Evolutionary conservation across 2,113 vertebrate species (phyloP).

Genomic region (Hyaena hyaena): DNA sequence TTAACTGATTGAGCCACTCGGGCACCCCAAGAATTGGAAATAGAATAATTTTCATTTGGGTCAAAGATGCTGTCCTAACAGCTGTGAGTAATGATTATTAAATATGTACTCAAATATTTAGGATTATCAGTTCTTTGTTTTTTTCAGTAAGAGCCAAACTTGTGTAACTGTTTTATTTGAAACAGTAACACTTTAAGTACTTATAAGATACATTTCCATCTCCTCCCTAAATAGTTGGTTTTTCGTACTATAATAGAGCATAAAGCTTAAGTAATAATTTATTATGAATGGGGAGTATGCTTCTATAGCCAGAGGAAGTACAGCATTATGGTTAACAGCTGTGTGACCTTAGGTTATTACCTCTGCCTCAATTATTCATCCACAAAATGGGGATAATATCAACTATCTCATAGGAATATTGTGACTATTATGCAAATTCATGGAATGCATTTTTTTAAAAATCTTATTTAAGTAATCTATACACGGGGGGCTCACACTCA

Average conservation of each 20-base stretch:
- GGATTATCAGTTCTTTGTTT: not conserved
- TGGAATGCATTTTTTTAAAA: not conserved
- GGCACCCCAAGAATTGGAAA: too few relatives aligned
- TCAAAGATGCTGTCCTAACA: not conserved
- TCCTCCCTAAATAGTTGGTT: not conserved
- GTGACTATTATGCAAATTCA: not conserved
- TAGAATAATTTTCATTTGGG: not conserved
- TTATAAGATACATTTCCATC: not conserved
- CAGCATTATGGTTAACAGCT: not conserved
- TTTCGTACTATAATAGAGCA: not conserved
- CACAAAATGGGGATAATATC: not conserved
- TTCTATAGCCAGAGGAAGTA: not conserved
- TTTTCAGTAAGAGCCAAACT: not conserved
- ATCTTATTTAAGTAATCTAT: not conserved
- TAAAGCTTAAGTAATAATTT: constrained; percentile 24
- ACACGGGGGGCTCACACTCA: not conserved
- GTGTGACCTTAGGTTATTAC: not conserved
- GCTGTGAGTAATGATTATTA: not conserved
- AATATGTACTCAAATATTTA: not conserved
- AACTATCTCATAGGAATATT: not conserved
- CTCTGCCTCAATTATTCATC: not conserved
- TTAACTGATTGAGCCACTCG: too few relatives aligned
- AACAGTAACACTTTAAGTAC: constrained; percentile 16
- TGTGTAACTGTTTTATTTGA: constrained; percentile 17
- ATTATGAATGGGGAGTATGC: not conserved